A percentile compares a stretch with the other conserved stretches of the same genome.
These are phyloP conservation scores for Orussus abietinus DNA, from an alignment of 1,140 invertebrate genomes.

Conservation along the genomic window DNA sequence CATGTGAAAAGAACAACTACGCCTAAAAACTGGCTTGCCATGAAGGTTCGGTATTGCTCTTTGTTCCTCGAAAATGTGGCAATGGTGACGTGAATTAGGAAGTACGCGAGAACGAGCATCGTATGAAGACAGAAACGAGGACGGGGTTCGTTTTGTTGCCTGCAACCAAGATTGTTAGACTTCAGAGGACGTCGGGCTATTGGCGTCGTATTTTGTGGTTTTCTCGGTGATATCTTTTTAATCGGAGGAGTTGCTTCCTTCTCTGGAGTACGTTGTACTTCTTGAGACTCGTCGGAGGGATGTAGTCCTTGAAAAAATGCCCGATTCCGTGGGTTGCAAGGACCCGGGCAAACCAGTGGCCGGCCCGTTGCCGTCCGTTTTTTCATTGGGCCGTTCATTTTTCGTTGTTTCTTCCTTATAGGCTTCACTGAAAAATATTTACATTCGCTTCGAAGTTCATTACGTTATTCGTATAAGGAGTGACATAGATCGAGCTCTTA, in stretches of 20 bases:
- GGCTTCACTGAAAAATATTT: too few relatives aligned
- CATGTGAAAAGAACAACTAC: slow-evolving; percentile 29
- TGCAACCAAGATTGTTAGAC: neutral
- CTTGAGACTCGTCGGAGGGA: slow-evolving; percentile 3
- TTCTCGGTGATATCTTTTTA: slow-evolving; percentile 14
- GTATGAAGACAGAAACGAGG: neutral
- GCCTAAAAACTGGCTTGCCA: slow-evolving; percentile 41
- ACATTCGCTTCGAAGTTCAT: too few relatives aligned
- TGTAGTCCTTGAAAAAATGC: slow-evolving; percentile 8
- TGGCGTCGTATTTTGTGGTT: slow-evolving; percentile 1
- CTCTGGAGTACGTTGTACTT: slow-evolving; percentile 1
- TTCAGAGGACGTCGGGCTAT: neutral
- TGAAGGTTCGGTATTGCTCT: slow-evolving; percentile 33
- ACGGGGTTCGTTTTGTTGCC: slow-evolving; percentile 10
- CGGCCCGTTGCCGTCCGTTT: slow-evolving; percentile 15
- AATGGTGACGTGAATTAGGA: slow-evolving; percentile 19
- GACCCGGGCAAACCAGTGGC: slow-evolving; percentile 19
- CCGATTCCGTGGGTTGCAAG: slow-evolving; percentile 21
- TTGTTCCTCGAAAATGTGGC: slow-evolving; percentile 27
- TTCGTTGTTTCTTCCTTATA: too few relatives aligned
- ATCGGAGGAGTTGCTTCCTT: slow-evolving; percentile 2
- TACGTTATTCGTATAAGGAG: too few relatives aligned
- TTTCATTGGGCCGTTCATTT: too few relatives aligned
- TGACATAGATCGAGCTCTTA: too few relatives aligned
- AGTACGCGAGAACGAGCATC: neutral